These are phyloP conservation scores for Gavialis gangeticus DNA, from an alignment of 2,113 vertebrate genomes.

Conservation along the genomic window DNA sequence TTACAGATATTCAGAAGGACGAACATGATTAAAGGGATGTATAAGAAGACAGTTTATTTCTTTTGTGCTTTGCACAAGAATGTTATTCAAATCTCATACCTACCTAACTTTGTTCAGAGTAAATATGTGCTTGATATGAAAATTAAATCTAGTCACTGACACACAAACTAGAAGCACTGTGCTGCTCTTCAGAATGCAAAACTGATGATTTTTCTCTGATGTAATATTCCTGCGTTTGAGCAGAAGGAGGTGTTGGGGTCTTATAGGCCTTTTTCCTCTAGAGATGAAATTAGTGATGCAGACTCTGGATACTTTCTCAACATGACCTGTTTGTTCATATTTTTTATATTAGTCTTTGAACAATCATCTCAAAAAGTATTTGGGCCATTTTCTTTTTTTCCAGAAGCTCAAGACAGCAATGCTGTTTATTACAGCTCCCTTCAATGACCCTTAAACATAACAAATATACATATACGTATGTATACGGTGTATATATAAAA, in stretches of 20 bases:
- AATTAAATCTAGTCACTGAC: background rate
- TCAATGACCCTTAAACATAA: too few relatives aligned
- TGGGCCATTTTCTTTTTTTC: background rate
- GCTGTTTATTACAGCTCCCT: too few relatives aligned
- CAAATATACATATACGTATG: too few relatives aligned
- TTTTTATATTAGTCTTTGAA: background rate
- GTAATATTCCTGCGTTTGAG: background rate
- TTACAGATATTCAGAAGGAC: too few relatives aligned
- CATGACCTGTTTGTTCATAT: background rate
- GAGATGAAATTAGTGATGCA: background rate
- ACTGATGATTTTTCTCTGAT: background rate
- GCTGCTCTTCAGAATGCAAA: background rate
- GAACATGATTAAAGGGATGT: too few relatives aligned
- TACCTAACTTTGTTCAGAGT: background rate
- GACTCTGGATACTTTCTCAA: background rate
- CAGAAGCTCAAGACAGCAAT: background rate
- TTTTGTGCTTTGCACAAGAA: background rate
- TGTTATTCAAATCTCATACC: background rate
- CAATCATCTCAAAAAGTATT: background rate
- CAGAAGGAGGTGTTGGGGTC: background rate
- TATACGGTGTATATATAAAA: rapidly evolving
- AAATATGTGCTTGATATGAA: background rate
- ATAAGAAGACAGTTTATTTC: too few relatives aligned
- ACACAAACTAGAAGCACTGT: background rate
- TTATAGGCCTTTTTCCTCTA: background rate